Evolutionary conservation across 2,797 vertebrate genomes (phyloP), one percentile per base, ranked within the genome.

Genomic region (Spheniscus humboldti): DNA sequence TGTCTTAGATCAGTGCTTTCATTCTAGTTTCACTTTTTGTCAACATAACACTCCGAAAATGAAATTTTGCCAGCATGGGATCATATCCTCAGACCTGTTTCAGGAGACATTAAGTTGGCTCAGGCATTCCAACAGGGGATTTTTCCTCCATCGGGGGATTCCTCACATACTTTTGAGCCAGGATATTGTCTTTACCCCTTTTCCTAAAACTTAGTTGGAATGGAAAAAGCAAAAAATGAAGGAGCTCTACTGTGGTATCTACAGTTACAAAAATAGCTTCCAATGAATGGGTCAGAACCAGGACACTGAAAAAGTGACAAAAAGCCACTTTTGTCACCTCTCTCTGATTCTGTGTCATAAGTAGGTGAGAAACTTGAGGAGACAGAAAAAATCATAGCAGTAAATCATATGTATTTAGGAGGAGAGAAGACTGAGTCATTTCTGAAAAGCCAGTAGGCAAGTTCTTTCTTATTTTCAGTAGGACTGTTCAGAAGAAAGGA

Each of bases 21-120:
- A 90, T n/a, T 73, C 45, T 30, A 66, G 71, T 96, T 96, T 95
- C 88, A 90, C 23, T 83, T 92, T 96, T 59, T 79, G 55, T 90
- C 92, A 90, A 41, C 28, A 31, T 41, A 81, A 84, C 33, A 59
- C 14, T 41, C 74, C 60, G 63, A 92, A 83, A 94, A 91, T 4
- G 7, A 89, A 77, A 31, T 74, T 68, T 87, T 93, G 20, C 52
- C 75, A 77, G n/a, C 5, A 6, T 31, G 33, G 63, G 22, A 82
- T 84, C 13, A 19, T 56, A 41, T 35, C 22, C 35, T 88, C 35
- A 72, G 48, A 66, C 7, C 17, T 52, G 10, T 55, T 93, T 72
- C 53, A 55, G 69, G 10, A 64, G 18, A 37, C 14, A 35, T 68
- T 39, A 80, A 41, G 8, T n/a, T 74, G 30, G 8, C 39, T 94